A percentile compares a stretch with the other conserved stretches of the same genome.
Evolutionary conservation across 2,888 invertebrate species (phyloP).

Genomic region (Hybos culiciformis): DNA sequence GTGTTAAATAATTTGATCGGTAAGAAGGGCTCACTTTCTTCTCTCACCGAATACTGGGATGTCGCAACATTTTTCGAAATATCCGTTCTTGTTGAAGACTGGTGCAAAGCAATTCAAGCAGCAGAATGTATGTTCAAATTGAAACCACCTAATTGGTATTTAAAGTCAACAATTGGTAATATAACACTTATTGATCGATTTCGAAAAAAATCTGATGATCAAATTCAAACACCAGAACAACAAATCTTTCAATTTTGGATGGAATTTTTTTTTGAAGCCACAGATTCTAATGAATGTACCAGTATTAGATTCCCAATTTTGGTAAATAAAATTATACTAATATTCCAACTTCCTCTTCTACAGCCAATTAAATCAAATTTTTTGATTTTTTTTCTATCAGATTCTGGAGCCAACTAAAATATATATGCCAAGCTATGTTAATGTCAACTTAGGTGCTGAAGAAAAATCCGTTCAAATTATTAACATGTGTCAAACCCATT

Average conservation of each 20-base stretch:
- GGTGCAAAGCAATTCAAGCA: conserved; percentile 91
- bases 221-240: conserved; percentile 59
- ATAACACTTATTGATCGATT: conserved; percentile 87
- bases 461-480: conserved; percentile 81
- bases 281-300: conserved; percentile 63
- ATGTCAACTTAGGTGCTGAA: conserved; percentile 88
- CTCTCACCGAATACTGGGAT: conserved; percentile 96
- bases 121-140: conserved; percentile 87
- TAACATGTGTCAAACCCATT: conserved; percentile 68
- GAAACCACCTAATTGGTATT: conserved; percentile 85
- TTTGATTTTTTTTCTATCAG: conserved; percentile 36
- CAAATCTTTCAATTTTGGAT: conserved; percentile 95
- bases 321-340: conserved; percentile 20
- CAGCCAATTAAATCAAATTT: neutral
- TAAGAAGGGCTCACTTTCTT: conserved; percentile 87
- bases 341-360: neutral
- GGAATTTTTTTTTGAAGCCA: conserved; percentile 95
- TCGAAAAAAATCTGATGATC: conserved; percentile 64
- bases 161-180: conserved; percentile 95
- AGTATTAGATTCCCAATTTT: conserved; percentile 70
- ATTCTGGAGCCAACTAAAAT: conserved; percentile 85
- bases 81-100: conserved; percentile 93
- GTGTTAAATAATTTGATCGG: conserved; percentile 94
- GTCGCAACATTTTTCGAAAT: conserved; percentile 98
- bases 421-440: conserved; percentile 89